phyloP scores from a whole-genome alignment of 2,888 invertebrate species.

The Dryomyza anilis region DNA sequence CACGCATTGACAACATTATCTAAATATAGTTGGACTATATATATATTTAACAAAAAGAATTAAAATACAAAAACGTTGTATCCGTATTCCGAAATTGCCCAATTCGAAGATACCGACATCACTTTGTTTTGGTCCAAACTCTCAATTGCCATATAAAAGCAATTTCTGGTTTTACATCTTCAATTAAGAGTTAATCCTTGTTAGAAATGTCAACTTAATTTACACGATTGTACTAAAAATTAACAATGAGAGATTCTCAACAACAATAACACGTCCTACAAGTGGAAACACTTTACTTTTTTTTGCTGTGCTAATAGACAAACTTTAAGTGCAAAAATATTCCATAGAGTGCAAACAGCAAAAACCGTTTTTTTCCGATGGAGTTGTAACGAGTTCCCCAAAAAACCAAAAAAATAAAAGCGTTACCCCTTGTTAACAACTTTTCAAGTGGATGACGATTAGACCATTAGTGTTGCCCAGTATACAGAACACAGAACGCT shows the following conservation, averaged over 20 bases:
- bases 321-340: conserved; percentile 19
- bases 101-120: no score
- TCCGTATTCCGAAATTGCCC: no score
- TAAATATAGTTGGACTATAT: no score
- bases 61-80: no score
- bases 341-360: neutral
- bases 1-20: no score
- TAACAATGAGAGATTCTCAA: conserved; percentile 24
- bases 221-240: conserved; percentile 30
- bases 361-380: conserved; percentile 2
- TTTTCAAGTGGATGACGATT: conserved; percentile 35
- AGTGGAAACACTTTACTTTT: conserved; percentile 16
- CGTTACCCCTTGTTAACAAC: conserved; percentile 28
- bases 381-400: neutral
- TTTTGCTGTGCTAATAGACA: conserved; percentile 10
- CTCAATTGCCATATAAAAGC: no score
- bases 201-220: conserved; percentile 35
- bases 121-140: no score
- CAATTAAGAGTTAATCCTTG: conserved; percentile 37
- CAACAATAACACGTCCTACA: conserved; percentile 19
- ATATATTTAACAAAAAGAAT: no score
- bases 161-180: conserved; percentile 29
- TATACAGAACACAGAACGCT: neutral
- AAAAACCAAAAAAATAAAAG: neutral
- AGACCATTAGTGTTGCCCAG: conserved; percentile 12